Base-by-base conservation (phyloP, 2,888 invertebrate species). In the Epinotia demarniana region DNA sequence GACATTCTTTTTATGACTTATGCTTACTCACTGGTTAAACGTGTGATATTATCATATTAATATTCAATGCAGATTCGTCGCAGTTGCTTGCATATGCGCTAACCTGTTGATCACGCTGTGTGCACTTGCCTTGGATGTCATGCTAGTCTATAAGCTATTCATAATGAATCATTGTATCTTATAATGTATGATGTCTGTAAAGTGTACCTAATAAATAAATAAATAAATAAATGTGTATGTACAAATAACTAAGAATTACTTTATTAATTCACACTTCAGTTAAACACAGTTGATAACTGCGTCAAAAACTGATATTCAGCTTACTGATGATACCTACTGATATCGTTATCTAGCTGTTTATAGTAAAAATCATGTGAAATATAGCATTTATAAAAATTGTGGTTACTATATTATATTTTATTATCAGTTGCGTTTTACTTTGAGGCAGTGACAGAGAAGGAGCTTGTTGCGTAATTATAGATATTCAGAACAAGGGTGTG, bases 271-370 rank as follows among this genome's bases (percentile, higher is more conserved):
- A 39, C 6, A 55, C 55, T 67, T 55, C 4, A 55, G 57, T 68
- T 43, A 68, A 58, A 57, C 19, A 3, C 13, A 9, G 3, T 6
- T 12, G 53, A 55, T 67, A 55, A 67, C 23, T 43, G 13, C 57
- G 23, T 39, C 58, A 23, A n/a, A n/a, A n/a, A 68, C 58, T 68
- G 68, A 68, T 68, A 68, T 0, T n/a, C 23, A 4, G 57, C 68
- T 58, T 58, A 58, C 16, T 3, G 16, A 19, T 63, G 53, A 66
- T 68, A 68, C 53, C n/a, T 53, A 53, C 39, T 68, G 68, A 68
- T 68, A 58, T 19, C 57, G 57, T 58, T 68, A 68, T 68, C 68
- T 43, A 27, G 49, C 2, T 53, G 19, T 68, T 68, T 13, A 43
- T 16, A 58, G 57, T 19, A 19, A 68, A 58, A 39, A 23, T 19